Conservation (phyloP, 2,113 vertebrate species). For the Pangasianodon gigas region DNA sequence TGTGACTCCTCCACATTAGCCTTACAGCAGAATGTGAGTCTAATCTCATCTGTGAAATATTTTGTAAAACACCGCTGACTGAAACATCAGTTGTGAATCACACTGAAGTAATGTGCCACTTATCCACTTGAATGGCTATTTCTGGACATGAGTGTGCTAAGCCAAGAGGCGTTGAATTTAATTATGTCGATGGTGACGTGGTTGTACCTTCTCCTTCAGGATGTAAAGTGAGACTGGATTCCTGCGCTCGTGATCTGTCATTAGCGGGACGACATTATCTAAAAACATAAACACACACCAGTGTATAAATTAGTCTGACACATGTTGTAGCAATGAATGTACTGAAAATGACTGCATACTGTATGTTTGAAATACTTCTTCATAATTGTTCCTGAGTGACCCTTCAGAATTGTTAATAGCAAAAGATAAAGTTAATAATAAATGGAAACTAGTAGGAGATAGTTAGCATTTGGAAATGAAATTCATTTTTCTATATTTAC, state of each 20-base stretch:
- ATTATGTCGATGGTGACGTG: constrained; percentile 31
- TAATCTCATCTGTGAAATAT: constrained; percentile 7
- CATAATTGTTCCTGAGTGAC: not conserved
- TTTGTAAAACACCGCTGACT: not conserved
- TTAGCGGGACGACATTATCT: constrained; percentile 77
- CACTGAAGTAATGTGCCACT: constrained; percentile 35
- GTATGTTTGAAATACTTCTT: not conserved
- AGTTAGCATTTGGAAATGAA: not conserved
- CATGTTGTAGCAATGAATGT: not conserved
- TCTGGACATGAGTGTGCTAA: constrained; percentile 15
- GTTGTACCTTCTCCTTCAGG: constrained; percentile 85
- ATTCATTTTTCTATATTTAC: not conserved
- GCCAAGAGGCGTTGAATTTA: not conserved
- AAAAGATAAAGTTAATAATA: not conserved
- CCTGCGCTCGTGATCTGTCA: constrained; percentile 77
- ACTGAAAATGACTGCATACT: not conserved
- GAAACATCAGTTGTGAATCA: not conserved
- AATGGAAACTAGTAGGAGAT: not conserved
- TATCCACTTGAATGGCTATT: constrained; percentile 42
- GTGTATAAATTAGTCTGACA: not conserved
- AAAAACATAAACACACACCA: constrained; percentile 18
- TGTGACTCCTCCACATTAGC: not conserved
- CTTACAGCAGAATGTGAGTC: not conserved
- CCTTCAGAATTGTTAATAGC: not conserved
- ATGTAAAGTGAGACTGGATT: constrained; percentile 87